Percentiles rank a stretch among this genome's conserved stretches.
These are phyloP conservation scores for Cyclargus thomasi DNA, from an alignment of 1,140 invertebrate genomes.

Conservation along the genomic window DNA sequence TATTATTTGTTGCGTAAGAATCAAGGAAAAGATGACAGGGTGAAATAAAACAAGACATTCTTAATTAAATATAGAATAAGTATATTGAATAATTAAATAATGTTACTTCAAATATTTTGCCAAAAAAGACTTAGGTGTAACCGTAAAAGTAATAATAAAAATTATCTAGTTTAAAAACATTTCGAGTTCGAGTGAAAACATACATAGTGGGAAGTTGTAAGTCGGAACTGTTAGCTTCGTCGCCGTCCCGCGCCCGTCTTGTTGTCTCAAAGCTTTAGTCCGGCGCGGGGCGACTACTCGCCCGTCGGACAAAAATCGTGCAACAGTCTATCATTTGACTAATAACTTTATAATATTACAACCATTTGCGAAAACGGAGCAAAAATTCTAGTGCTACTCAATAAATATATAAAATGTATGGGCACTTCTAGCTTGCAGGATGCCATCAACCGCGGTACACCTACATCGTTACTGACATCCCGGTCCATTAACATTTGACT, in stretches of 20 bases:
- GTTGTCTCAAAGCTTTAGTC: conserved; percentile 54
- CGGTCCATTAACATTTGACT: conserved; percentile 42
- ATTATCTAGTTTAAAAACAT: conserved; percentile 67
- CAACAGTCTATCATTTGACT: conserved; percentile 68
- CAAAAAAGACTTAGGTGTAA: conserved; percentile 72
- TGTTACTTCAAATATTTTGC: conserved; percentile 71
- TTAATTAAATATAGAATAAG: conserved; percentile 74
- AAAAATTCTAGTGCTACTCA: conserved; percentile 63
- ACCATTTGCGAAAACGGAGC: conserved; percentile 68
- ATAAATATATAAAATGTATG: conserved; percentile 46
- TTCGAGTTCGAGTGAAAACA: conserved; percentile 62
- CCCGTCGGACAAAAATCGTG: conserved; percentile 50
- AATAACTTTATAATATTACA: conserved; percentile 65
- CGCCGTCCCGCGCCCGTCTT: conserved; percentile 38
- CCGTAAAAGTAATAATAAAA: conserved; percentile 71
- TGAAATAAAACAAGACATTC: conserved; percentile 57
- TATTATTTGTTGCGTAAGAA: no score
- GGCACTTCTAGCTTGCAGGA: conserved; percentile 55
- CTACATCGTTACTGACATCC: conserved; percentile 35
- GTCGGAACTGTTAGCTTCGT: conserved; percentile 39
- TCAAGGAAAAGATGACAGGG: background rate
- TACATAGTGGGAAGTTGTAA: conserved; percentile 51
- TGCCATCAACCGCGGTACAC: conserved; percentile 31
- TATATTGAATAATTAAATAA: conserved; percentile 75
- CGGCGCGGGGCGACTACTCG: conserved; percentile 37